phyloP scores from a whole-genome alignment of 2,888 invertebrate genomes.

The Stenichneumon culpator region DNA sequence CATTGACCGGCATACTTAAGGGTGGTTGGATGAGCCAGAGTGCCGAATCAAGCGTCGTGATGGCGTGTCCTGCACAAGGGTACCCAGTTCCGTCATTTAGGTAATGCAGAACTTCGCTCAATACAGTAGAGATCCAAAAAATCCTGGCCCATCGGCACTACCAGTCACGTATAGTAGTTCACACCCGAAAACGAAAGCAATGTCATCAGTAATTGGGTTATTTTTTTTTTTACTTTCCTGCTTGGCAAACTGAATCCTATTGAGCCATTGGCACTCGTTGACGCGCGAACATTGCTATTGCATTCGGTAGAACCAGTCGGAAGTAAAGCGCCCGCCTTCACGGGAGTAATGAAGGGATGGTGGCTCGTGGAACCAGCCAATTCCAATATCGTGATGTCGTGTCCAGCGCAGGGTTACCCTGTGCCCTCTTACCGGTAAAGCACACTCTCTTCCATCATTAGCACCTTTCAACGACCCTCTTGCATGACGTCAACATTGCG shows the following conservation, averaged over 20 bases:
- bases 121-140: neutral
- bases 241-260: neutral
- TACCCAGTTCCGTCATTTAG: conserved; percentile 89
- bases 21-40: conserved; percentile 89
- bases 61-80: conserved; percentile 91
- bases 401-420: conserved; percentile 89
- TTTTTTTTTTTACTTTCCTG: neutral
- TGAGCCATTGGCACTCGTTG: neutral
- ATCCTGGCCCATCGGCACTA: neutral
- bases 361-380: conserved; percentile 89
- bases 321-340: conserved; percentile 89
- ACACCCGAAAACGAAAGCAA: too few species aligned
- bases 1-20: conserved; percentile 90
- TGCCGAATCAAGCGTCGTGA: conserved; percentile 88
- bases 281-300: conserved; percentile 13
- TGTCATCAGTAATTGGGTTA: neutral
- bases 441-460: conserved; percentile 83
- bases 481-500: conserved; percentile 37
- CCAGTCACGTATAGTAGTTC: too few species aligned
- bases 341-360: conserved; percentile 89
- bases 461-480: neutral
- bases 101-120: conserved; percentile 78
- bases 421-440: conserved; percentile 88
- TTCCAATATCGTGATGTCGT: conserved; percentile 89
- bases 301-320: conserved; percentile 87